These are phyloP conservation scores for Drosophila trapezifrons DNA, from an alignment of 1,140 invertebrate species.

Conservation along the genomic window DNA sequence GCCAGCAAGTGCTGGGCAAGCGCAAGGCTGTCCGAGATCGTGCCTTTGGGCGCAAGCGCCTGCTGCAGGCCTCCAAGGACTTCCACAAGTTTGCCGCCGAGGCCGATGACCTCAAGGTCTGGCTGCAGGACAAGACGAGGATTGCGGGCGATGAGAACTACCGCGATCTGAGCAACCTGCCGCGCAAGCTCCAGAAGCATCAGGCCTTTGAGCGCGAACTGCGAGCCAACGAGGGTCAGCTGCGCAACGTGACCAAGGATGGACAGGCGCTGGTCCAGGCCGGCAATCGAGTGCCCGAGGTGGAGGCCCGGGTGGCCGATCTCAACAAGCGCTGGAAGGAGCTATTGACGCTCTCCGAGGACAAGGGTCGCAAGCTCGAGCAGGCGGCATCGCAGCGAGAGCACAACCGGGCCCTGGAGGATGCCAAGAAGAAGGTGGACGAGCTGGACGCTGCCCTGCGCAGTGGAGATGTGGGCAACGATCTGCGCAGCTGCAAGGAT, in stretches of 20 bases:
- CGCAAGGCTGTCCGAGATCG: conserved; percentile 90
- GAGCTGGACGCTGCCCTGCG: conserved; percentile 91
- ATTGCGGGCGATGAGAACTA: conserved; percentile 97
- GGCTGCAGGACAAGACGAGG: conserved; percentile 96
- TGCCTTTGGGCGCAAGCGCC: conserved; percentile 89
- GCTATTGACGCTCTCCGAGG: conserved; percentile 88
- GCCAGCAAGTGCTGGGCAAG: conserved; percentile 90
- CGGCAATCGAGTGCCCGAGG: conserved; percentile 89
- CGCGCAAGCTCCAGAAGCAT: conserved; percentile 97
- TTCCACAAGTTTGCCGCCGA: conserved; percentile 95
- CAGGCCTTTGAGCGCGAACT: conserved; percentile 98
- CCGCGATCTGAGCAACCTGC: conserved; percentile 95
- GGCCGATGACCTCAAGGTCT: conserved; percentile 93
- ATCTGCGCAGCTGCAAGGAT: conserved; percentile 94
- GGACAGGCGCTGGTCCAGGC: conserved; percentile 89
- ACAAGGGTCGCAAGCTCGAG: conserved; percentile 92
- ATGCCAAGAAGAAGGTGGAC: conserved; percentile 91
- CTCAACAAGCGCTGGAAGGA: conserved; percentile 91
- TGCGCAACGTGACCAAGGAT: conserved; percentile 92
- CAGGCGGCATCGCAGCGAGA: conserved; percentile 84
- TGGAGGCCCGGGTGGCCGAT: conserved; percentile 87
- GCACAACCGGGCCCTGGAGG: conserved; percentile 87
- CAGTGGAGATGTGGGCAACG: conserved; percentile 92
- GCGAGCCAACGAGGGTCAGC: conserved; percentile 94
- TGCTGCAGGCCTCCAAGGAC: conserved; percentile 90